Evolutionary conservation across 2,888 invertebrate species (phyloP).

Genomic region (Cataglyphis livida): DNA sequence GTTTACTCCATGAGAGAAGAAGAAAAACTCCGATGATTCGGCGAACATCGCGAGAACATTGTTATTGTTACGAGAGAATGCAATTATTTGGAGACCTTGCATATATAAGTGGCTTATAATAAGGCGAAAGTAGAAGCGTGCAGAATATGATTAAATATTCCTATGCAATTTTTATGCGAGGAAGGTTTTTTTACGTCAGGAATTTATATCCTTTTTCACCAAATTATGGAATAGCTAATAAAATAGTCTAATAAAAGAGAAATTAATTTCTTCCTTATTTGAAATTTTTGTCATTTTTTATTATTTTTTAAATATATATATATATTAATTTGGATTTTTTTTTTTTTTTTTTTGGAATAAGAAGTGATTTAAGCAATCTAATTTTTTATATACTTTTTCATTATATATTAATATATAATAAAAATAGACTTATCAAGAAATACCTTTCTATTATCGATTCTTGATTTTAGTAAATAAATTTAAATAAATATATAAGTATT

Average conservation of each 20-base stretch:
- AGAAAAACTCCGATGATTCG: constrained; percentile 45
- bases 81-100: constrained; percentile 42
- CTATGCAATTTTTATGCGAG: constrained; percentile 2
- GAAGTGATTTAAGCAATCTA: neutral
- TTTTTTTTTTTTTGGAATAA: neutral
- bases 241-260: neutral
- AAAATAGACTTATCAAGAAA: neutral
- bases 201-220: neutral
- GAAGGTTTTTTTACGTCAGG: neutral
- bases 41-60: constrained; percentile 26
- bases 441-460: too few relatives aligned
- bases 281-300: neutral
- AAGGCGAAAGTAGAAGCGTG: constrained; percentile 21
- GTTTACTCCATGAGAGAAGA: neutral
- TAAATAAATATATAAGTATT: neutral
- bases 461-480: neutral
- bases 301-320: neutral
- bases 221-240: neutral
- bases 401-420: neutral
- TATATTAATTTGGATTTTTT: neutral
- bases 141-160: neutral
- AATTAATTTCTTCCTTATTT: neutral
- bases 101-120: constrained; percentile 26
- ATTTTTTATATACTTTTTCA: neutral
- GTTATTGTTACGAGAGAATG: constrained; percentile 28